Evolutionary conservation across 2,888 invertebrate species (phyloP), one percentile per base, ranked within the genome.

Genomic region (Lobophora halterata): DNA sequence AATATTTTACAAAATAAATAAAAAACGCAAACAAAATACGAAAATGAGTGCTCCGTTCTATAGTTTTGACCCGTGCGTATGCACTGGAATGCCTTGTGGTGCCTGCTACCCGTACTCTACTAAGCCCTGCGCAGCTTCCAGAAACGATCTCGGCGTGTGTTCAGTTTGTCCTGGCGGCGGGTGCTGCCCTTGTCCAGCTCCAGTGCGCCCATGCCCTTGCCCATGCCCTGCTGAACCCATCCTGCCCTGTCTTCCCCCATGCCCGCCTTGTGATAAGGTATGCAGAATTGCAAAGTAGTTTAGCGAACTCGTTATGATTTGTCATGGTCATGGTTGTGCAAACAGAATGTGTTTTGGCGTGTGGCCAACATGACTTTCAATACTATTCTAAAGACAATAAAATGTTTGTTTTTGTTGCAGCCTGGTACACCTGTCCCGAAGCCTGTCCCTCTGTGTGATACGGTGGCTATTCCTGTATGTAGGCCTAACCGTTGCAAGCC

Each of bases 401-500:
- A n/a, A n/a, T n/a, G n/a, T n/a, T n/a, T n/a, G n/a, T n/a, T 18
- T 31, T 24, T 37, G 24, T 42, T 42, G 26, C 60, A 78, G 79
- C 78, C 79, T 3, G 26, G 40, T 5, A 68, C 53, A 5, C 67
- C 62, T 2, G 61, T 74, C 1, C 67, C 76, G 52, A 55, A 63
- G 49, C 71, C 75, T 1, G 24, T 25, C 1, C 61, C 60, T 1
- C 13, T 76, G 4, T 71, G 71, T 29, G 74, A 80, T 10, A 67
- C 74, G 38, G 77, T 77, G 51, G 90, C 80, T 44, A 89, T 88
- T 55, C 90, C 79, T 42, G 83, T 71, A 77, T 90, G 87, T 73
- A 82, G 76, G 46, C 83, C 87, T 1, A 81, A 82, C 52, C 73
- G 89, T 47, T 89, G 88, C 61, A 89, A 86, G 66, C 88, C 90